Conservation (phyloP, 1,140 invertebrate species). For the Ladona fulva region DNA sequence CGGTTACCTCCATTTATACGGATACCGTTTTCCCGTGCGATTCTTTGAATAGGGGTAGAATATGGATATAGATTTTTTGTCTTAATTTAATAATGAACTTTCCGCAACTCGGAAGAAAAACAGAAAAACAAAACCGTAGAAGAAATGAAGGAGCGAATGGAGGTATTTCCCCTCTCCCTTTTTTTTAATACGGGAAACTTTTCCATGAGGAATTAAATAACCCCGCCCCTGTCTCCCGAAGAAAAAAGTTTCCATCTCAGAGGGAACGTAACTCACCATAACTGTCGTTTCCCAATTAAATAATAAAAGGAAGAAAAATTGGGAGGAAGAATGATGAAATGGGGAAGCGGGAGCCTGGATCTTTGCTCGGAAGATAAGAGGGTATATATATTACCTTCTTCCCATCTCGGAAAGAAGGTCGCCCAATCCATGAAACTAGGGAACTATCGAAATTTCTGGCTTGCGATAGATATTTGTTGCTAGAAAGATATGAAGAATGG, state of each 20-base stretch:
- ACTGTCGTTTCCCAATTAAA: slow-evolving; percentile 9
- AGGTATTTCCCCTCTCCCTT: not conserved
- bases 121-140: not conserved
- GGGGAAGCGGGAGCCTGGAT: not conserved
- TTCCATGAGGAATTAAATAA: not conserved
- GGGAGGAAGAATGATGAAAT: not conserved
- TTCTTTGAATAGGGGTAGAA: not conserved
- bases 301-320: not conserved
- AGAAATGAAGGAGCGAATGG: not conserved
- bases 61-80: not conserved
- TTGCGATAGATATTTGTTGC: no score
- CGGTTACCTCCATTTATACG: no score
- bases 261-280: slow-evolving; percentile 4
- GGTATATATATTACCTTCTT: no score
- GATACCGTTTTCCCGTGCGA: no score
- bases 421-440: no score
- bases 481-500: no score
- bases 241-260: not conserved
- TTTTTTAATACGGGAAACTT: not conserved
- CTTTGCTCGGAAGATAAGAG: no score
- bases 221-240: not conserved
- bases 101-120: not conserved
- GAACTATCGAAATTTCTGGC: no score
- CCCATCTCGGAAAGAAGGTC: no score
- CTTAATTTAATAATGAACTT: slow-evolving; percentile 11